Percentiles rank a stretch among this genome's conserved stretches.
These are phyloP conservation scores for Macrotus californicus DNA, from an alignment of 2,113 vertebrate species.

Conservation along the genomic window DNA sequence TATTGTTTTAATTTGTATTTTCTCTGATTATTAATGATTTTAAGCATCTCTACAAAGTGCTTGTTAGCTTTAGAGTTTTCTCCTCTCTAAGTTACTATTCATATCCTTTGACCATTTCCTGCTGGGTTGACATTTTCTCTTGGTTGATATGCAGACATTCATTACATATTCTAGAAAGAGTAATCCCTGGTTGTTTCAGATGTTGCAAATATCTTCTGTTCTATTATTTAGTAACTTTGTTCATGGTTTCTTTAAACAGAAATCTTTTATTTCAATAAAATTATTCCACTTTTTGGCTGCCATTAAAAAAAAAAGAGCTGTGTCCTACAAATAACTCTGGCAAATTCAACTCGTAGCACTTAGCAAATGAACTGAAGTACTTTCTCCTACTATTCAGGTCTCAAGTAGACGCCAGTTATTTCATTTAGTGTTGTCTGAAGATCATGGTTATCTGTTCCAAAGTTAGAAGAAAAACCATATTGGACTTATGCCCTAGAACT, in stretches of 20 bases:
- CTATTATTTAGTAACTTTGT: neutral
- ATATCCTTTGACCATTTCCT: neutral
- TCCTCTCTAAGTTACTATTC: neutral
- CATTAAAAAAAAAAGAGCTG: neutral
- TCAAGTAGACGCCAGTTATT: neutral
- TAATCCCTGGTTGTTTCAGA: neutral
- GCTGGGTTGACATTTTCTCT: neutral
- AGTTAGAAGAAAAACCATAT: constrained; percentile 10
- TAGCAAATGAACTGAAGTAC: neutral
- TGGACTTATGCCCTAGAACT: neutral
- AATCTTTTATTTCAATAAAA: constrained; percentile 4
- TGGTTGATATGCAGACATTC: constrained; percentile 6
- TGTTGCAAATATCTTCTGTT: neutral
- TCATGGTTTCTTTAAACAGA: constrained; percentile 8
- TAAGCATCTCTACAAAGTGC: neutral
- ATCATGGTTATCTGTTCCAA: neutral
- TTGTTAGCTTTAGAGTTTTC: neutral
- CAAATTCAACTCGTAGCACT: constrained; percentile 18
- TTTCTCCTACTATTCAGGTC: neutral
- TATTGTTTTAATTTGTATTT: constrained; percentile 44
- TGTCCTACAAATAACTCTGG: neutral
- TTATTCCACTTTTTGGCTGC: neutral
- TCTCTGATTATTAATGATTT: constrained; percentile 8
- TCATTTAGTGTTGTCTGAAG: constrained; percentile 13
- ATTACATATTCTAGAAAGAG: neutral